These are phyloP conservation scores for Plumapathes pennacea DNA, from an alignment of 92 coral and sea anemone genomes.

Conservation along the genomic window DNA sequence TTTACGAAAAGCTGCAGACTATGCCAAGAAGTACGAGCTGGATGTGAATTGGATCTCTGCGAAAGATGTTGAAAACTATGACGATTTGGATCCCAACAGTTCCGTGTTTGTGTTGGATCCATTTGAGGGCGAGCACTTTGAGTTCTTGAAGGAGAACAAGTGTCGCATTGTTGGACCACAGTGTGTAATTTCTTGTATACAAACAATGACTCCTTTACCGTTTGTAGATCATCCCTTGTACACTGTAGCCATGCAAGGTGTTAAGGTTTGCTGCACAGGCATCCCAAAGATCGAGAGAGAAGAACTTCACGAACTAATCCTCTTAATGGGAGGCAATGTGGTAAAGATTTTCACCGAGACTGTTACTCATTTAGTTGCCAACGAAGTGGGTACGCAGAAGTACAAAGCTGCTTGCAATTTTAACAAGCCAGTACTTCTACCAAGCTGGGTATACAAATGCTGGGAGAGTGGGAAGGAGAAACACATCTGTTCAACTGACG, in stretches of 20 bases:
- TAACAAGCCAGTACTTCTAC: conserved; percentile 69
- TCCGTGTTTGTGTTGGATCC: conserved; percentile 73
- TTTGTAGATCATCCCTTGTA: conserved; percentile 56
- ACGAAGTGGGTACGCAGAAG: conserved; percentile 91
- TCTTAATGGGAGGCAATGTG: conserved; percentile 81
- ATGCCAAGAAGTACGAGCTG: conserved; percentile 58
- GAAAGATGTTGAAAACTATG: conserved; percentile 31
- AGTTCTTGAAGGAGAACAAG: conserved; percentile 52
- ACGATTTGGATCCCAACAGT: conserved; percentile 40
- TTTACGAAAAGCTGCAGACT: conserved; percentile 60
- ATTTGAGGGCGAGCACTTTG: conserved; percentile 80
- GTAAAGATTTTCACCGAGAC: conserved; percentile 69
- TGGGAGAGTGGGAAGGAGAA: conserved; percentile 64
- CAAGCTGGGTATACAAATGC: conserved; percentile 77
- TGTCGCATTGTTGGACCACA: conserved; percentile 86
- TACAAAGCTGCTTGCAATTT: conserved; percentile 77
- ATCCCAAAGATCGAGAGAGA: conserved; percentile 70
- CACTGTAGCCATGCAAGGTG: conserved; percentile 68
- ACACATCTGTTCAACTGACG: conserved; percentile 65
- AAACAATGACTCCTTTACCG: conserved; percentile 68
- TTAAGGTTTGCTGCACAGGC: conserved; percentile 68
- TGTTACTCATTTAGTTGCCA: conserved; percentile 96
- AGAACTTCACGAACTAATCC: conserved; percentile 56
- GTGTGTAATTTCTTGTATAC: conserved; percentile 77
- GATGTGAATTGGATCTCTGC: conserved; percentile 61